phyloP scores from a whole-genome alignment of 1,140 invertebrate genomes.

The Philotrypesis tridentata region DNA sequence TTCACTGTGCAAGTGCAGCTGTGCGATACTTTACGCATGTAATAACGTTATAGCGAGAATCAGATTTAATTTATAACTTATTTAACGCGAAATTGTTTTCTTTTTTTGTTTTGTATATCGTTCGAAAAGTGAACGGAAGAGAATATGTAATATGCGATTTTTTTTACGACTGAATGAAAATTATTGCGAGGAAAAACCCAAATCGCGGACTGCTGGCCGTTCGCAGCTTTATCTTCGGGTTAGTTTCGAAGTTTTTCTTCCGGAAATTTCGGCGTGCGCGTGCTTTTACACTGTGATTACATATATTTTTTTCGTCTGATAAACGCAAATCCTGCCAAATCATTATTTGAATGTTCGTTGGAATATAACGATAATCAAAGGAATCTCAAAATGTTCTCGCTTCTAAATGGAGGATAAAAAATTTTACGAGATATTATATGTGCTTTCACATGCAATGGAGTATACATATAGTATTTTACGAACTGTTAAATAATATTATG shows the following conservation, averaged over 20 bases:
- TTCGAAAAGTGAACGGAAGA: not conserved
- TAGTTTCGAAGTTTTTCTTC: not conserved
- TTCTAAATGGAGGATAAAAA: not conserved
- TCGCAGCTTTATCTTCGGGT: not conserved
- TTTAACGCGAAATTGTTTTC: not conserved
- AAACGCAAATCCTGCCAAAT: not conserved
- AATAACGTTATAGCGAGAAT: not conserved
- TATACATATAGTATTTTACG: not conserved
- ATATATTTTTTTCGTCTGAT: not conserved
- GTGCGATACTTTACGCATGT: not conserved
- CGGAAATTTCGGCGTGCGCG: not conserved
- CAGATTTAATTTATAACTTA: not conserved
- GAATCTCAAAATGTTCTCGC: slow-evolving; percentile 7
- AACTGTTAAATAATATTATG: not conserved
- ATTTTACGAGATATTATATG: no score
- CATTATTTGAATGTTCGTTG: not conserved
- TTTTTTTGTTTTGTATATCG: not conserved
- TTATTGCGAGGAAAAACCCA: not conserved
- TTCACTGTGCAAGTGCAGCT: not conserved
- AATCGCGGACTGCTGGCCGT: not conserved
- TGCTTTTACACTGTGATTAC: not conserved
- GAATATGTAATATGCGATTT: not conserved
- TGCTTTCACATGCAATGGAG: not conserved
- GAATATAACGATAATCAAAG: not conserved
- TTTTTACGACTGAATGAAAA: not conserved